Base-by-base conservation (phyloP, 2,888 invertebrate species). In the Eupeodes latifasciatus region DNA sequence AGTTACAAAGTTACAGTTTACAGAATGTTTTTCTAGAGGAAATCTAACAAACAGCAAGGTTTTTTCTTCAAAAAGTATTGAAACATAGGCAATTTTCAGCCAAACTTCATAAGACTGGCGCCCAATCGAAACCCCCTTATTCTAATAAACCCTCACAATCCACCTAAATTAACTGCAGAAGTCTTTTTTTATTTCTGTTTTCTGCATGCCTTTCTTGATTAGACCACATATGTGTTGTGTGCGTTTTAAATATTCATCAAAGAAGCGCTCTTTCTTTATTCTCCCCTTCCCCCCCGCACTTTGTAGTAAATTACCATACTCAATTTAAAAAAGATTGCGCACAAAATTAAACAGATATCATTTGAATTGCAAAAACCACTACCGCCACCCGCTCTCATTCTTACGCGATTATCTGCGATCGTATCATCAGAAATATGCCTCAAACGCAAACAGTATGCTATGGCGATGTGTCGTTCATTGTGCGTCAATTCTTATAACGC, bases 311-410 rank as follows among this genome's bases (percentile, higher is more conserved):
- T 82, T 82, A 82, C 62, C 82, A 82, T 82, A 86, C 69, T 71
- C 86, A 82, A 82, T 82, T 86, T 51, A 36, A 64, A 71, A 64
- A 79, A 79, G 78, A 86, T 74, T 82, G 36, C 72, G 81, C 71
- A 76, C 83, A 83, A 75, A 78, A 82, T 86, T 86, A 69, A 79
- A 69, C 19, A 44, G 72, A 81, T 40, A 36, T 53, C 74, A 85
- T 81, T 85, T 85, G 85, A 85, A 85, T 85, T 85, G 72, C n/a
- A 59, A 27, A 27, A 61, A 11, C 47, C n/a, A 44, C 36, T 27
- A 27, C 57, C 36, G 11, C 9, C 12, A 40, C 69, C 61, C 9
- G 44, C 66, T 62, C 11, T 62, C 53, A 64, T 61, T 69, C 57
- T 57, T 71, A 44, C 6, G 40, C 40, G 40, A 55, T 62, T 74